A percentile compares a stretch with the other conserved stretches of the same genome.
Conservation (phyloP, 2,113 vertebrate genomes). For the Serinus canaria region DNA sequence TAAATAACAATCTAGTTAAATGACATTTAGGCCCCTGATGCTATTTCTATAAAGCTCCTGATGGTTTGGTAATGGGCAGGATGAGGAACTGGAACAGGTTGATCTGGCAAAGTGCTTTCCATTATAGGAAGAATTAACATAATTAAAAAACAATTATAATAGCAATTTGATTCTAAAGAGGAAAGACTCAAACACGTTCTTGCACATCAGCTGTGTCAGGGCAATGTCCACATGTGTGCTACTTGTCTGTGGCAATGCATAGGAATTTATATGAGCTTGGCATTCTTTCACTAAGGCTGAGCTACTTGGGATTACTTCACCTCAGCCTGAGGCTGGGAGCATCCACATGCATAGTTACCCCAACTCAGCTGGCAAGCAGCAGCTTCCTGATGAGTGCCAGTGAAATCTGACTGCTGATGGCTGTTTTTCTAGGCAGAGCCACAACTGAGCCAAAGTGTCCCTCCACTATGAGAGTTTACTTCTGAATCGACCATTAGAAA, state of each 20-base stretch:
- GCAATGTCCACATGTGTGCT: rapidly evolving
- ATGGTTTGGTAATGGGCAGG: neutral
- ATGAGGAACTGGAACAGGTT: neutral
- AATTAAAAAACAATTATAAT: neutral
- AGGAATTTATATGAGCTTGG: neutral
- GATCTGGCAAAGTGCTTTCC: neutral
- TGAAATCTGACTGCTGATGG: neutral
- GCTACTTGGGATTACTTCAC: neutral
- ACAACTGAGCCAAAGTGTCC: neutral
- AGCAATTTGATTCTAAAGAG: neutral
- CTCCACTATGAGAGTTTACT: neutral
- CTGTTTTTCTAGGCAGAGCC: neutral
- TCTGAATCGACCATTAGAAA: neutral
- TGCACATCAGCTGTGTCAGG: rapidly evolving
- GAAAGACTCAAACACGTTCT: neutral
- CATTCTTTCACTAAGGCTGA: neutral
- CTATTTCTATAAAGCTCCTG: neutral
- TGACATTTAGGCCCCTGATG: neutral
- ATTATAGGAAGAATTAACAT: neutral
- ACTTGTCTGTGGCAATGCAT: neutral
- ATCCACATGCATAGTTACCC: rapidly evolving
- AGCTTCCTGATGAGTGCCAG: neutral
- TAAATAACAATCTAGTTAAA: neutral
- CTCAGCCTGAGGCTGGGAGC: neutral
- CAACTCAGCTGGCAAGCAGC: neutral